These are phyloP conservation scores for Rhynchotus rufescens DNA, from an alignment of 2,797 vertebrate species.

Conservation along the genomic window DNA sequence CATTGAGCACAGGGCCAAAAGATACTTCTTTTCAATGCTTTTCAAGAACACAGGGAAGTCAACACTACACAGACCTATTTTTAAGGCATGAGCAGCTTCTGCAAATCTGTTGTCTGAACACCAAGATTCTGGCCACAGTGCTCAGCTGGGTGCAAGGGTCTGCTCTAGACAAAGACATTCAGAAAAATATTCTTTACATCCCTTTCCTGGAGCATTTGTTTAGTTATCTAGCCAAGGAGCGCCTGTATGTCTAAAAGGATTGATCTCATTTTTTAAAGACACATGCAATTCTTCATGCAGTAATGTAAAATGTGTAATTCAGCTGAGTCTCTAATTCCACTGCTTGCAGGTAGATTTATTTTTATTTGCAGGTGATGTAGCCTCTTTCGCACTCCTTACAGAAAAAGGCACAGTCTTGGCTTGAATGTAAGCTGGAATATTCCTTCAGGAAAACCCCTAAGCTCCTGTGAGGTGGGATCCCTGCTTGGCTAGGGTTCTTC, in stretches of 20 bases:
- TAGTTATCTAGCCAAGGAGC: background rate
- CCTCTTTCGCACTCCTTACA: accelerated
- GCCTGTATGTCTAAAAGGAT: background rate
- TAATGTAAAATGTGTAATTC: background rate
- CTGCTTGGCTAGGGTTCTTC: background rate
- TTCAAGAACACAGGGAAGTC: background rate
- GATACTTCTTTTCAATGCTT: background rate
- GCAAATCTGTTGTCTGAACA: background rate
- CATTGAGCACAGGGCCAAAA: background rate
- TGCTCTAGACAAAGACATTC: background rate
- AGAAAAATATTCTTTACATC: background rate
- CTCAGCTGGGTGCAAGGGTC: background rate
- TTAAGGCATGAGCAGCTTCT: background rate
- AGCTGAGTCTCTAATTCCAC: background rate
- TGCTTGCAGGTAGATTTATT: background rate
- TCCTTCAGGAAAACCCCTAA: background rate
- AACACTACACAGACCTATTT: background rate
- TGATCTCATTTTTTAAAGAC: background rate
- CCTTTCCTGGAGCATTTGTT: background rate
- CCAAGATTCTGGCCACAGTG: background rate
- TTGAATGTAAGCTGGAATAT: background rate
- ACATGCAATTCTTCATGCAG: background rate
- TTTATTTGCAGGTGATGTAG: background rate
- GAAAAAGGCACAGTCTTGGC: background rate
- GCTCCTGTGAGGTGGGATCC: background rate